These are phyloP conservation scores for Danio jaintianensis DNA, from an alignment of 2,797 vertebrate species.

Conservation along the genomic window DNA sequence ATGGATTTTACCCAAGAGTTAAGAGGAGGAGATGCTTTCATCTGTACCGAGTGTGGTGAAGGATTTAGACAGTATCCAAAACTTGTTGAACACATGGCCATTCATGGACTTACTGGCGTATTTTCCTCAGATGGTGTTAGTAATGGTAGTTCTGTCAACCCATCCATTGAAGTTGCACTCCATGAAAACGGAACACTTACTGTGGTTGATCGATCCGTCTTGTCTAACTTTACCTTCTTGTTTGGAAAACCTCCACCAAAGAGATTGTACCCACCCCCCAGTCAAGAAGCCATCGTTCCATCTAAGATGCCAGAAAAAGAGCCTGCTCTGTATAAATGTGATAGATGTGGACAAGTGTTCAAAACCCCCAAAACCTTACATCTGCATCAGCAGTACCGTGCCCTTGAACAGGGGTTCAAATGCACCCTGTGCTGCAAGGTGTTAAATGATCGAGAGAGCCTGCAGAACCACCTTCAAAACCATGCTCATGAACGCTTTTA, in stretches of 20 bases:
- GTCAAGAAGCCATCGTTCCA: constrained; percentile 48
- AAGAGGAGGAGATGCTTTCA: constrained; percentile 76
- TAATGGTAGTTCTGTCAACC: constrained; percentile 74
- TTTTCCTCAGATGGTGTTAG: constrained; percentile 77
- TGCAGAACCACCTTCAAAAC: constrained; percentile 77
- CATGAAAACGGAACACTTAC: constrained; percentile 84
- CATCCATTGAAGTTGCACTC: constrained; percentile 81
- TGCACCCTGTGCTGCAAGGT: constrained; percentile 83
- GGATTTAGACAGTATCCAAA: constrained; percentile 81
- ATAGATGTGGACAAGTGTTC: constrained; percentile 80
- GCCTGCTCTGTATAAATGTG: constrained; percentile 70
- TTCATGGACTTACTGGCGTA: constrained; percentile 79
- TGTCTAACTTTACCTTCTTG: constrained; percentile 64
- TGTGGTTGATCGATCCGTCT: constrained; percentile 73
- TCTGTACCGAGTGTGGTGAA: constrained; percentile 86
- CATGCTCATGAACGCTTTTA: constrained; percentile 78
- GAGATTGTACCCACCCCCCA: constrained; percentile 35
- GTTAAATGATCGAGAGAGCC: constrained; percentile 73
- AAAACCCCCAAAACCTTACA: constrained; percentile 77
- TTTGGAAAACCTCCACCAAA: constrained; percentile 69
- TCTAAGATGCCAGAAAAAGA: constrained; percentile 46
- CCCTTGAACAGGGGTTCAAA: constrained; percentile 78
- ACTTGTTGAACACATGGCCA: constrained; percentile 78
- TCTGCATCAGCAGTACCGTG: constrained; percentile 80
- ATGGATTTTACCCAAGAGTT: constrained; percentile 65